Base-by-base conservation (phyloP, 2,797 vertebrate species). In the Notolabrus celidotus region DNA sequence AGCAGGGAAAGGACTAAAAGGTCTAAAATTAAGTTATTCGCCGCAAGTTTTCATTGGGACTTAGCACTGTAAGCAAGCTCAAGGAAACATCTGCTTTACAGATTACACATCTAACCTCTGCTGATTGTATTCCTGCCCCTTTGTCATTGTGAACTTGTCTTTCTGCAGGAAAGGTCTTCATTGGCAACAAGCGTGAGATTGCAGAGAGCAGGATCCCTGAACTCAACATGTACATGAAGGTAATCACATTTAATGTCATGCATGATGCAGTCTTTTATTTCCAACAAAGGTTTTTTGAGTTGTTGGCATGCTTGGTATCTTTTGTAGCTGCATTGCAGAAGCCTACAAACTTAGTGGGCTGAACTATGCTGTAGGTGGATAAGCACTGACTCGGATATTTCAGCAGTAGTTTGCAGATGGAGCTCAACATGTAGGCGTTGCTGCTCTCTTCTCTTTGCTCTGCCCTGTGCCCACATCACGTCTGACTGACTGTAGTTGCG, bases 201-300 rank as follows among this genome's bases (percentile, higher is more conserved):
- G 97, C 98, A 0, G 97, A 99, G 82, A 93, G 49, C 75, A 88
- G 98, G 67, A 97, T 99, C 67, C 95, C 97, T 0, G 92, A 95
- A 38, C 94, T 99, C 79, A 97, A 96, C 23, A 85, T 89, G 3
- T 99, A 99, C 89, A 97, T 99, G 92, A 98, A 98, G 96, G 98
- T 99, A 80, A 87, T 64, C 10, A 4, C 7, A 0, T 67, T 33
- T 58, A 2, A 55, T 65, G 59, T 34, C 2, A n/a, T 43, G 20
- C 66, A 53, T 31, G 4, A 4, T 25, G 25, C n/a, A 11, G 8
- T 14, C 12, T 41, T 67, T 62, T 38, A 8, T 55, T 72, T 52
- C 22, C 45, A n/a, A 29, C 46, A 63, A 39, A 70, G 73, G 55
- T 36, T 56, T 41, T 22, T 29, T 16, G 49, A 68, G 54, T 45